A percentile compares a stretch with the other conserved stretches of the same genome.
Evolutionary conservation across 2,888 invertebrate genomes (phyloP).

Genomic region (Apodemia mormo): DNA sequence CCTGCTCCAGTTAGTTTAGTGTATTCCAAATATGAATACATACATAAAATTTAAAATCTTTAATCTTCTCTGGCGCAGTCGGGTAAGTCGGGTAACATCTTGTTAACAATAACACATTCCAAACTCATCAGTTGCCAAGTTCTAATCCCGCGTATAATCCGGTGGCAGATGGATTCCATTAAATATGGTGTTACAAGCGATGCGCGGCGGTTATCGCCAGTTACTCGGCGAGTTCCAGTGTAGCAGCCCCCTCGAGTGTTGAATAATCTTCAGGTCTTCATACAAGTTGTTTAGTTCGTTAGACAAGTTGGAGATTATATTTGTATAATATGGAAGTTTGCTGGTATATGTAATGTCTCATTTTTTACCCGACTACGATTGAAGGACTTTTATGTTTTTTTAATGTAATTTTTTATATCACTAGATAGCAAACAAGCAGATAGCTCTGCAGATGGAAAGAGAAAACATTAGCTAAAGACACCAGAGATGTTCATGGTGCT

Average conservation of each 20-base stretch:
- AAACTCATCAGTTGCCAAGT: not conserved
- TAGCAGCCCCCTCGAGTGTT: not conserved
- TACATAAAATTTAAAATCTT: no score
- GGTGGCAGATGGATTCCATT: not conserved
- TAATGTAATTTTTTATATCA: no score
- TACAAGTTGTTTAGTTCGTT: not conserved
- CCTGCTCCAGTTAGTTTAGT: no score
- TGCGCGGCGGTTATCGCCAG: not conserved
- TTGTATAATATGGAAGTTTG: not conserved
- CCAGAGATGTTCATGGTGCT: no score
- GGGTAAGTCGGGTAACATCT: not conserved
- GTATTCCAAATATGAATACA: no score
- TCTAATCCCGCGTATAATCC: not conserved
- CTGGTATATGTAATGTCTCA: not conserved
- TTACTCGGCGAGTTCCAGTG: conserved; percentile 1
- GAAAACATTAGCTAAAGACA: no score
- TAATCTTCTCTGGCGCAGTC: no score
- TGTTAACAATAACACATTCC: not conserved
- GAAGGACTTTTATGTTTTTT: no score
- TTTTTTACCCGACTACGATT: not conserved
- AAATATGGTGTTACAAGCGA: not conserved
- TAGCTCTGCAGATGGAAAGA: no score
- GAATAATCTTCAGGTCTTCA: not conserved
- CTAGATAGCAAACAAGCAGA: no score
- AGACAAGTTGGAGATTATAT: not conserved